Base-by-base conservation (phyloP, 2,113 vertebrate genomes). In the Hemichromis elongatus region DNA sequence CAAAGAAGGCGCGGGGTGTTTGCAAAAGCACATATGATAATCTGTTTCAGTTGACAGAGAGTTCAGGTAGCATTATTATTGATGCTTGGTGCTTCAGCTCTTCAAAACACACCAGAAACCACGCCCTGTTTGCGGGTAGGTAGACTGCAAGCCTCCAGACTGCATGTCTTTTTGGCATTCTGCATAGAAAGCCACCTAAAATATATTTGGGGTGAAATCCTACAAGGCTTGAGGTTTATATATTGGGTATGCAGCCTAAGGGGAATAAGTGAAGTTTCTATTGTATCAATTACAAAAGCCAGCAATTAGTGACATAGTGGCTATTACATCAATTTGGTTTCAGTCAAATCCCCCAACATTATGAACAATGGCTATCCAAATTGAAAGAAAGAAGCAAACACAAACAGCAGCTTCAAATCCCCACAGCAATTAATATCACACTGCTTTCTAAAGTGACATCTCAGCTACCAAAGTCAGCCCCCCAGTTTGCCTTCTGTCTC, bases 361-460 rank as follows among this genome's bases (percentile, higher is more conserved):
- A 33, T 33, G 56, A 87, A 80, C 59, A 54, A 57, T 54, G 24
- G 19, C 42, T 47, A 30, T 82, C 37, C 21, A 84, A 66, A 66
- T 0, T 63, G 45, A 84, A 50, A 61, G 19, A 52, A 68, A 13
- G 59, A 66, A 78, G n/a, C 33, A 77, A 83, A 90, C 40, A 85
- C 77, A 84, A 68, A 47, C 55, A 54, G 63, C n/a, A 30, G 53
- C 70, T 87, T 75, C 5, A 45, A 82, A 88, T 75, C 33, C 52
- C 52, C 55, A 77, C 77, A 83, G 24, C 87, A 88, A 86, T 91
- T 92, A 92, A 79, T 80, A 90, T 85, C 90, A 86, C 86, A 81
- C 79, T 89, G 88, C 28, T 85, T 52, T 83, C 52, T 79, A 18
- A 88, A 88, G 52, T 88, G 82, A 61, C 87, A 75, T 84, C 68